Evolutionary conservation across 2,888 invertebrate species (phyloP).

Genomic region (Heteromurus nitidus): DNA sequence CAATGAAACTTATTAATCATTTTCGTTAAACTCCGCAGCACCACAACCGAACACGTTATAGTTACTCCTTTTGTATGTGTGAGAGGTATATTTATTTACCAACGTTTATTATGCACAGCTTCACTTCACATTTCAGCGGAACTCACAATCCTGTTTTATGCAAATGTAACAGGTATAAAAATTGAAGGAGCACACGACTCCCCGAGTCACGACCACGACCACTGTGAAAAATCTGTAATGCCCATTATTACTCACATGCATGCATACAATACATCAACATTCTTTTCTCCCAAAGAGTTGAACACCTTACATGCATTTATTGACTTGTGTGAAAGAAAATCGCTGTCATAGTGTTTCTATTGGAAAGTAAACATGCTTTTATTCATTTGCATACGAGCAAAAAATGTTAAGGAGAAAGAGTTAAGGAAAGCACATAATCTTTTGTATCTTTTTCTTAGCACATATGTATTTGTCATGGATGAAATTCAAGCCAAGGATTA

Average conservation of each 20-base stretch:
- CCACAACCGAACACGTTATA: neutral
- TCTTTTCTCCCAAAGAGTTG: too few relatives aligned
- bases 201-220: too few relatives aligned
- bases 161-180: conserved; percentile 61
- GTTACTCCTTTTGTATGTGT: too few relatives aligned
- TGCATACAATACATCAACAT: neutral
- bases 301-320: neutral
- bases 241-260: too few relatives aligned
- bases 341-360: conserved; percentile 46
- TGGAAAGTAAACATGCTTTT: conserved; percentile 42
- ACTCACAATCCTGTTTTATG: conserved; percentile 34
- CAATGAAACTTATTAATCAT: conserved; percentile 63
- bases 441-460: too few relatives aligned
- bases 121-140: neutral
- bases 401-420: conserved; percentile 7
- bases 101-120: too few relatives aligned
- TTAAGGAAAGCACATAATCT: neutral
- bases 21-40: conserved; percentile 58
- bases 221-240: too few relatives aligned
- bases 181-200: too few relatives aligned
- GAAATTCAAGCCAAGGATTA: too few relatives aligned
- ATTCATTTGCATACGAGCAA: conserved; percentile 41
- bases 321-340: conserved; percentile 19
- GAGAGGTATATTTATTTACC: too few relatives aligned
- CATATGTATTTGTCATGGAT: too few relatives aligned